phyloP scores from a whole-genome alignment of 2,888 invertebrate species.

The Pomacea canaliculata region DNA sequence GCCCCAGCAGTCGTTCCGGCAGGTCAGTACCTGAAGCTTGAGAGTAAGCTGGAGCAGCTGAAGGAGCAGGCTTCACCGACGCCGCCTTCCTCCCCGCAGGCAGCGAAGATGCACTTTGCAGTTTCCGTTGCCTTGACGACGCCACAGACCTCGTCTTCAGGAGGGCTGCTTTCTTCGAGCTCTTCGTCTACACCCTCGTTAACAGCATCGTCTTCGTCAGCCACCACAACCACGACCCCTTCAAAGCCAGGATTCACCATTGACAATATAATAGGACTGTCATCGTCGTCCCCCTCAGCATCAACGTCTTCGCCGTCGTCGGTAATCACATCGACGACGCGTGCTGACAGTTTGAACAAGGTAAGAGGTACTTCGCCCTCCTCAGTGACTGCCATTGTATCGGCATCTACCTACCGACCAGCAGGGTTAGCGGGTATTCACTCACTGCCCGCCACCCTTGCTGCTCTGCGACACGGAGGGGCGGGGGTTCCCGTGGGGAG shows the following conservation, averaged over 20 bases:
- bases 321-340: neutral
- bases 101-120: too few relatives aligned
- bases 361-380: neutral
- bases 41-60: conserved; percentile 26
- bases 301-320: conserved; percentile 19
- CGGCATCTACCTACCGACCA: conserved; percentile 33
- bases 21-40: conserved; percentile 24
- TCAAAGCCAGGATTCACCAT: conserved; percentile 72
- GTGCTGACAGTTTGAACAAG: neutral
- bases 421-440: conserved; percentile 22
- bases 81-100: neutral
- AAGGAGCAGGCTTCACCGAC: conserved; percentile 54
- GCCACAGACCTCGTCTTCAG: neutral
- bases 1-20: conserved; percentile 15
- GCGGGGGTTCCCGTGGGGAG: conserved; percentile 41
- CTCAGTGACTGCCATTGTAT: neutral
- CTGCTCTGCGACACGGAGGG: conserved; percentile 37
- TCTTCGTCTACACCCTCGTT: conserved; percentile 3
- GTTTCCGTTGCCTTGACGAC: too few relatives aligned
- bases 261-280: conserved; percentile 74
- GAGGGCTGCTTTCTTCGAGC: neutral
- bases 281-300: conserved; percentile 29
- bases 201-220: conserved; percentile 49
- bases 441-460: conserved; percentile 34
- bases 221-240: conserved; percentile 11